Evolutionary conservation across 1,140 invertebrate genomes (phyloP).

Genomic region (Magallana angulata): DNA sequence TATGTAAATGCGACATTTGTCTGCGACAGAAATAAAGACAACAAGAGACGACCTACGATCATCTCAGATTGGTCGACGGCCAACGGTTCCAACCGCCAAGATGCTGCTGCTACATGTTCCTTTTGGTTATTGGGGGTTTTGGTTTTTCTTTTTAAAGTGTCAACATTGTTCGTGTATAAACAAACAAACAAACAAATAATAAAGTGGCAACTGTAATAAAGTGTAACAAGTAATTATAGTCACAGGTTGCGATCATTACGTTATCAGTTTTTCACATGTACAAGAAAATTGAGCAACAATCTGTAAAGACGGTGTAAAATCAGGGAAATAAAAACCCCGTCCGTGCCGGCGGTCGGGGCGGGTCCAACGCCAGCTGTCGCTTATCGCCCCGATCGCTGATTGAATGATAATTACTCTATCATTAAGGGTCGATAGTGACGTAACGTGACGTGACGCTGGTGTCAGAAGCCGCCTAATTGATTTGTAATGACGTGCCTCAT

Average conservation of each 20-base stretch:
- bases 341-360: not conserved
- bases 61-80: too few species aligned
- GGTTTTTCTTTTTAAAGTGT: too few species aligned
- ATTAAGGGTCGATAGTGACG: not conserved
- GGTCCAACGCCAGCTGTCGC: not conserved
- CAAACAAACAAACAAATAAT: not conserved
- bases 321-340: not conserved
- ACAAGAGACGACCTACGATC: too few species aligned
- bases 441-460: slow-evolving; percentile 6
- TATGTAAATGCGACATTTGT: slow-evolving; percentile 4
- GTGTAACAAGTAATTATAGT: too few species aligned
- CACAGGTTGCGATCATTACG: too few species aligned
- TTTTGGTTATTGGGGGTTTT: too few species aligned
- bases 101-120: too few species aligned
- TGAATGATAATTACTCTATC: not conserved
- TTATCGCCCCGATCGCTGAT: slow-evolving; percentile 2
- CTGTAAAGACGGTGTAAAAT: slow-evolving; percentile 19
- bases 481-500: slow-evolving; percentile 14
- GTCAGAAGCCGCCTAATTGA: not conserved
- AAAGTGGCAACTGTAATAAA: too few species aligned
- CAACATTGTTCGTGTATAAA: not conserved
- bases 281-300: not conserved
- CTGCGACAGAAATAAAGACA: not conserved
- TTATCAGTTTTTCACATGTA: too few species aligned
- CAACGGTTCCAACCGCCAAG: too few species aligned